Percentiles rank a stretch among this genome's conserved stretches.
Conservation (phyloP, 2,888 invertebrate genomes). For the Torymus aiolomorphi region DNA sequence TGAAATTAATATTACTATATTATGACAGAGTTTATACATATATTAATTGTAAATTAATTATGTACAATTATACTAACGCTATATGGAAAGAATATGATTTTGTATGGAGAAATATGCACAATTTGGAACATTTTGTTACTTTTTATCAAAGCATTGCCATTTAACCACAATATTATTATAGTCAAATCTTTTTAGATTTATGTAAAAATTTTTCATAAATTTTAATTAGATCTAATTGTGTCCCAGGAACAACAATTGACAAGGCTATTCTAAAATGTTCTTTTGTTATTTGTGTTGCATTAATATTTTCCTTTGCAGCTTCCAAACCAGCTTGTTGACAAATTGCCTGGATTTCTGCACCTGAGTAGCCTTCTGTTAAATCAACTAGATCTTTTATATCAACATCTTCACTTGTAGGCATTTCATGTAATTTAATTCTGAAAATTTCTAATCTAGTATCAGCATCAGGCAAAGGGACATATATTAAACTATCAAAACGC, state of each 20-base stretch:
- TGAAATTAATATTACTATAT: too few relatives aligned
- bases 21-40: too few relatives aligned
- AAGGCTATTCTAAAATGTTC: conserved; percentile 87
- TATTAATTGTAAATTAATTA: too few relatives aligned
- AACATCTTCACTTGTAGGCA: conserved; percentile 82
- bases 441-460: conserved; percentile 90
- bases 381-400: conserved; percentile 82
- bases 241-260: conserved; percentile 85
- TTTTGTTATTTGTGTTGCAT: conserved; percentile 80
- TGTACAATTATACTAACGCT: too few relatives aligned
- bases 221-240: conserved; percentile 82
- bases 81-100: too few relatives aligned
- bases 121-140: too few relatives aligned
- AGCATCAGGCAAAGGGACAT: conserved; percentile 93
- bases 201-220: conserved; percentile 84
- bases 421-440: conserved; percentile 84
- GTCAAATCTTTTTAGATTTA: conserved; percentile 58
- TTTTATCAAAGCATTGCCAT: too few relatives aligned
- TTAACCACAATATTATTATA: neutral
- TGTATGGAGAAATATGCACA: too few relatives aligned
- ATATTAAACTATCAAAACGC: conserved; percentile 91
- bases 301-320: conserved; percentile 87
- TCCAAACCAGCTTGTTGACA: conserved; percentile 94
- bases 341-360: conserved; percentile 93
- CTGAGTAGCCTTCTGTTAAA: conserved; percentile 89